phyloP scores from a whole-genome alignment of 2,888 invertebrate genomes.

The Anticlea derivata region DNA sequence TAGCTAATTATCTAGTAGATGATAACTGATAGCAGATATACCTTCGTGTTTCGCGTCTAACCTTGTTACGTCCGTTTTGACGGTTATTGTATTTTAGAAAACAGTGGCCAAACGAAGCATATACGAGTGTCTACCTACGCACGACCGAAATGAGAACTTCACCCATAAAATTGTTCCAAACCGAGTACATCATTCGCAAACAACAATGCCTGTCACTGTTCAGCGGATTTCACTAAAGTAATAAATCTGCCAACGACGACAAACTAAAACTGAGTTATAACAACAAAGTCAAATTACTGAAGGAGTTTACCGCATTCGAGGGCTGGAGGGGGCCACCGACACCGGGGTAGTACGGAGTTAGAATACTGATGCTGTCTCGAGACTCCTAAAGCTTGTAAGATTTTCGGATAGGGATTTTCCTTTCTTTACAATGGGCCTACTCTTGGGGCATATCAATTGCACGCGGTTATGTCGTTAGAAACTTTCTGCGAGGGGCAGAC shows the following conservation, averaged over 20 bases:
- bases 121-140: too few species aligned
- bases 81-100: too few species aligned
- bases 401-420: constrained; percentile 83
- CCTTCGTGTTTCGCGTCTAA: too few species aligned
- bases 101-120: too few species aligned
- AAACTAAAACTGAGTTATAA: constrained; percentile 83
- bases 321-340: constrained; percentile 64
- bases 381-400: constrained; percentile 78
- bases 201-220: constrained; percentile 54
- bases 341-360: constrained; percentile 59
- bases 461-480: constrained; percentile 84
- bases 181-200: constrained; percentile 21
- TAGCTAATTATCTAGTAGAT: too few species aligned
- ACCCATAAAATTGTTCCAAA: neutral
- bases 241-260: constrained; percentile 79
- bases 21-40: too few species aligned
- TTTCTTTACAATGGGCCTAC: constrained; percentile 84
- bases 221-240: constrained; percentile 72
- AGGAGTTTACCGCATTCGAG: constrained; percentile 76
- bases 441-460: constrained; percentile 84
- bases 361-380: constrained; percentile 76
- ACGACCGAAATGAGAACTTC: neutral
- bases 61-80: too few species aligned
- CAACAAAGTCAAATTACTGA: constrained; percentile 83
- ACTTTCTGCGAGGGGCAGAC: constrained; percentile 69